Conservation (phyloP, 2,113 vertebrate genomes). For the Arenaria interpres region DNA sequence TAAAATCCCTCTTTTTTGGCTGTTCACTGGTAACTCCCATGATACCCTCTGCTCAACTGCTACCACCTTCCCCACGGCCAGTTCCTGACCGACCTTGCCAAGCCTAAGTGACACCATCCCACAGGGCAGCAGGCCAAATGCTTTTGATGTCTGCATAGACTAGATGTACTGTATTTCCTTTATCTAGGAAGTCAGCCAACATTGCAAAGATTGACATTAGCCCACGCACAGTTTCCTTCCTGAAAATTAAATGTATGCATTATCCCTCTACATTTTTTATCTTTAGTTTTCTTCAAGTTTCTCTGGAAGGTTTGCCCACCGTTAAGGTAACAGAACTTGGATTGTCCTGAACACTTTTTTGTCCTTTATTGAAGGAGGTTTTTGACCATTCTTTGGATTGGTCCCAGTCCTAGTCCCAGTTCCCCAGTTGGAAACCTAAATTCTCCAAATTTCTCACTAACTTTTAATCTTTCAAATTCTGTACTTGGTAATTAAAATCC, state of each 20-base stretch:
- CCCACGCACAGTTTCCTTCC: not conserved
- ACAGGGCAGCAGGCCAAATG: conserved; percentile 9
- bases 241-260: not conserved
- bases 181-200: conserved; percentile 48
- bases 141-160: not conserved
- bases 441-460: not conserved
- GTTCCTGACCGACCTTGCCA: not conserved
- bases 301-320: not conserved
- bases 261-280: not conserved
- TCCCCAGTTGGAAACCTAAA: not conserved
- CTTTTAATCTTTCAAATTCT: not conserved
- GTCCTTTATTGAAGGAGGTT: not conserved
- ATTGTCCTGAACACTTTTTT: not conserved
- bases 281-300: conserved; percentile 5
- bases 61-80: not conserved
- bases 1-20: not conserved
- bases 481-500: not conserved
- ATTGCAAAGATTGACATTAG: conserved; percentile 24
- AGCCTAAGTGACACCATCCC: not conserved
- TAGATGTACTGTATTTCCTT: conserved; percentile 21
- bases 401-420: not conserved
- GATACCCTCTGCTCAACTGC: not conserved
- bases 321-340: not conserved
- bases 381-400: not conserved
- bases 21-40: not conserved